A percentile compares a stretch with the other conserved stretches of the same genome.
Conservation (phyloP, 2,888 invertebrate genomes). For the Rhagium mordax region DNA sequence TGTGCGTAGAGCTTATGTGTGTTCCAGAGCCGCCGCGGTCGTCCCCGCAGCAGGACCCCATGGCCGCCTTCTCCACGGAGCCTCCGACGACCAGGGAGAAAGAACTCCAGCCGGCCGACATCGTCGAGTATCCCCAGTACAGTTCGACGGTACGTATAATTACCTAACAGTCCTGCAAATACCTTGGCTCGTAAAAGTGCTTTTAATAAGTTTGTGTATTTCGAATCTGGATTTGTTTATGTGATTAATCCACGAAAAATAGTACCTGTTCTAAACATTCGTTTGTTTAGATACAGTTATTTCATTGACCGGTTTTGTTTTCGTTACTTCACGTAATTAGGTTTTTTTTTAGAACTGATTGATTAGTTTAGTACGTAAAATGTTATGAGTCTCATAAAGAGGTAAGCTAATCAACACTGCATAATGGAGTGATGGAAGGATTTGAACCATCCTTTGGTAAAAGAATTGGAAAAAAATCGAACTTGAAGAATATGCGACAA, state of each 20-base stretch:
- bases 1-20: slow-evolving; percentile 54
- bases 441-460: too few relatives aligned
- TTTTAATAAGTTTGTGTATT: neutral
- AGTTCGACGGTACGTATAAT: slow-evolving; percentile 67
- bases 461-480: too few relatives aligned
- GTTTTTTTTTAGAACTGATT: neutral
- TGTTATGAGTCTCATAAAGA: too few relatives aligned
- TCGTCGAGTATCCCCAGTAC: slow-evolving; percentile 68
- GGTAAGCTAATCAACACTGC: too few relatives aligned
- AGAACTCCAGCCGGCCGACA: slow-evolving; percentile 65
- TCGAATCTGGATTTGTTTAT: neutral
- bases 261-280: neutral
- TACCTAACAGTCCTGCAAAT: neutral
- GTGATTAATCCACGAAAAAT: neutral
- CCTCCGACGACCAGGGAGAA: slow-evolving; percentile 66
- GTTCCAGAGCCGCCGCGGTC: slow-evolving; percentile 83
- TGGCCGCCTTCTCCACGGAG: slow-evolving; percentile 71
- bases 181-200: neutral
- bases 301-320: neutral
- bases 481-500: too few relatives aligned
- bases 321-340: neutral
- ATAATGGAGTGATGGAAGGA: too few relatives aligned
- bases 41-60: slow-evolving; percentile 84
- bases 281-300: neutral
- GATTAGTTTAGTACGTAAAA: too few relatives aligned